These are phyloP conservation scores for Sylvia atricapilla DNA, from an alignment of 2,113 vertebrate genomes.

Conservation along the genomic window DNA sequence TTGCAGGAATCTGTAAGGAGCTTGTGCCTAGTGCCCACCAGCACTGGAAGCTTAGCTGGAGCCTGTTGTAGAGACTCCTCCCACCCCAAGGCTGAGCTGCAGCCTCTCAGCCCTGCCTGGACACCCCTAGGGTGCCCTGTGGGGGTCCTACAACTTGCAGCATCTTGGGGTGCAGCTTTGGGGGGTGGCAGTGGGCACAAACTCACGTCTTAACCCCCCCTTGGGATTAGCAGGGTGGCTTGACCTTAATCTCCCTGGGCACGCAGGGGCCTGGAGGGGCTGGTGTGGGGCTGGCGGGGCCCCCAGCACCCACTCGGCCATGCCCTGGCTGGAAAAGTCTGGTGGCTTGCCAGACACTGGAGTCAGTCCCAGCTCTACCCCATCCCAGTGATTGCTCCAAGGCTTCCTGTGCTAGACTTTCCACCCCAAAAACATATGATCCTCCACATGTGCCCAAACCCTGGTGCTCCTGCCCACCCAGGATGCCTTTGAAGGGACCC, in stretches of 20 bases:
- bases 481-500: background rate
- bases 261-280: background rate
- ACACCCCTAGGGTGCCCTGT: background rate
- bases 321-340: background rate
- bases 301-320: background rate
- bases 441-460: fast-evolving
- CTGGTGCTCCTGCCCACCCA: fast-evolving
- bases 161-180: background rate
- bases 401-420: background rate
- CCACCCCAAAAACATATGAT: fast-evolving
- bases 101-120: background rate
- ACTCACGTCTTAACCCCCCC: background rate
- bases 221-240: background rate
- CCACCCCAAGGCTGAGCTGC: background rate
- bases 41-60: background rate
- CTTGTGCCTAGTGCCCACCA: background rate
- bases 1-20: background rate
- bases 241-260: conserved; percentile 35
- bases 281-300: background rate
- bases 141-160: fast-evolving
- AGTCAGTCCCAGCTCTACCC: background rate
- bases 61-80: background rate
- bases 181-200: background rate
- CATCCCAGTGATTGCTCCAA: background rate
- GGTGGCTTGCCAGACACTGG: fast-evolving